These are phyloP conservation scores for Pachypeltis micranthus DNA, from an alignment of 1,140 invertebrate genomes.

Conservation along the genomic window DNA sequence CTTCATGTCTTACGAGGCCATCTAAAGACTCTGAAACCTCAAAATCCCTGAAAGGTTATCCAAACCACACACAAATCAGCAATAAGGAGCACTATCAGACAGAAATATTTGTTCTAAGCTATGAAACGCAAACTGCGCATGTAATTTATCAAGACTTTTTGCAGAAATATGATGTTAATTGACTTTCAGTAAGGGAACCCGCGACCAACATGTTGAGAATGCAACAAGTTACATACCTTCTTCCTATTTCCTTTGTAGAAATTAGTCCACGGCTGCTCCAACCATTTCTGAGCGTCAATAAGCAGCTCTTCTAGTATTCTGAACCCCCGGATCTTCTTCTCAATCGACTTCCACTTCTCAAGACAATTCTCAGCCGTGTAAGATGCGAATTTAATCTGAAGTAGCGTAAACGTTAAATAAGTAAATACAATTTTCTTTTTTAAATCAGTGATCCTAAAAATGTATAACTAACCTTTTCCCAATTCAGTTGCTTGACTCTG, in stretches of 20 bases:
- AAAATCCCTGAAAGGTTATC: no score
- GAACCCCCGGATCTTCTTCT: slow-evolving; percentile 32
- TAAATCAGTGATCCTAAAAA: background rate
- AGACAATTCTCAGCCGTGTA: slow-evolving; percentile 30
- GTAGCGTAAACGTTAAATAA: background rate
- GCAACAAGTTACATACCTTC: slow-evolving; percentile 11
- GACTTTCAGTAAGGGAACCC: background rate
- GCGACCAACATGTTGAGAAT: slow-evolving; percentile 4
- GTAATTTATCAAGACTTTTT: background rate
- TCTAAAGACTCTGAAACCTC: no score
- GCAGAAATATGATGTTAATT: background rate
- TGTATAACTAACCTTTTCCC: slow-evolving; percentile 17
- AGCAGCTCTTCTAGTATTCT: slow-evolving; percentile 34
- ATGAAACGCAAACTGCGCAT: no score
- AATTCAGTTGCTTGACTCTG: slow-evolving; percentile 13
- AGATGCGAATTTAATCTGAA: slow-evolving; percentile 20
- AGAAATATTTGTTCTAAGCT: no score
- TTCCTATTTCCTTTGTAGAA: slow-evolving; percentile 31
- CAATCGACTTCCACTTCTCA: slow-evolving; percentile 32
- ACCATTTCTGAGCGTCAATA: slow-evolving; percentile 35
- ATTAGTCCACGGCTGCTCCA: slow-evolving; percentile 34
- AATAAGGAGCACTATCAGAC: no score
- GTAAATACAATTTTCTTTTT: background rate
- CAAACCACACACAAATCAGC: no score
- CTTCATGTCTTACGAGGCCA: no score